These are phyloP conservation scores for Tetheella fluctuosa DNA, from an alignment of 2,888 invertebrate species.

Conservation along the genomic window DNA sequence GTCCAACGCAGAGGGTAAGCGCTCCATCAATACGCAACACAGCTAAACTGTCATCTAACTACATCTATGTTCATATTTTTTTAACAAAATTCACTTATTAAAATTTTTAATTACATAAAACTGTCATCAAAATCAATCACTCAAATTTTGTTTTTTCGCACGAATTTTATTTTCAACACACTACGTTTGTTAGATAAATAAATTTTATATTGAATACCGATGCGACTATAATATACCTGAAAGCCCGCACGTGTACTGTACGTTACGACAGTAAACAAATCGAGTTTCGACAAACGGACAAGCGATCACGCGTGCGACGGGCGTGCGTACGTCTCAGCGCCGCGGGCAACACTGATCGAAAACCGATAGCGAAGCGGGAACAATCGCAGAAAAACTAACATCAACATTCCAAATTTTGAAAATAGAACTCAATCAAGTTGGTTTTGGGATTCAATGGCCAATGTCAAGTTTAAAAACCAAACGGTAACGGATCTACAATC, in stretches of 20 bases:
- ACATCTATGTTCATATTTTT: conserved; percentile 4
- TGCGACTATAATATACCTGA: conserved; percentile 14
- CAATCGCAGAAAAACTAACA: conserved; percentile 43
- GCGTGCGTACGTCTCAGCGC: conserved; percentile 64
- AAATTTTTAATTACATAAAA: not conserved
- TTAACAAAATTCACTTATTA: not conserved
- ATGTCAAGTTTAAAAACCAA: not conserved
- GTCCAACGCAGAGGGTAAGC: conserved; percentile 29
- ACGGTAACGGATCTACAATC: not conserved
- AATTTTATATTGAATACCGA: not conserved
- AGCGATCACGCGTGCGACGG: conserved; percentile 30
- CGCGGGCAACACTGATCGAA: conserved; percentile 70
- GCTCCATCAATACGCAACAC: conserved; percentile 23
- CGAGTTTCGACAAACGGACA: conserved; percentile 40
- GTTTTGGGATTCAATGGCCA: not conserved
- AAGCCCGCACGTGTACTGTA: conserved; percentile 52
- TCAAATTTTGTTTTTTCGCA: not conserved
- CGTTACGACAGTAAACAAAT: conserved; percentile 60
- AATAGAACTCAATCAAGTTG: conserved; percentile 5
- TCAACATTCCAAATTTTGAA: conserved; percentile 17
- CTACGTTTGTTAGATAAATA: not conserved
- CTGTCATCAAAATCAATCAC: not conserved
- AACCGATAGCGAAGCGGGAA: conserved; percentile 57
- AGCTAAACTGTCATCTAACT: not conserved
- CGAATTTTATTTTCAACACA: not conserved